A percentile compares a stretch with the other conserved stretches of the same genome.
Evolutionary conservation across 2,797 vertebrate species (phyloP).

Genomic region (Leuciscus waleckii): DNA sequence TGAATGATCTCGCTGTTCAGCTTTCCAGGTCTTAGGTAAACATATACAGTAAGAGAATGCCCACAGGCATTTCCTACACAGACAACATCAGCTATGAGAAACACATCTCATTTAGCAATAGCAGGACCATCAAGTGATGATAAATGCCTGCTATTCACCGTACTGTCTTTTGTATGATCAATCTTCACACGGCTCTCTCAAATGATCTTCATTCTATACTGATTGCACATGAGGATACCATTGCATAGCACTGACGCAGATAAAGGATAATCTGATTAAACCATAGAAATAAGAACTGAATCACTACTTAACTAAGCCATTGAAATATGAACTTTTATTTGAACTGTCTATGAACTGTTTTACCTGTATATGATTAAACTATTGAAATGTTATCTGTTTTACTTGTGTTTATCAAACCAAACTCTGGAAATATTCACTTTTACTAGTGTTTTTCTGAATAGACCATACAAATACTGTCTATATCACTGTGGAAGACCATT

Average conservation of each 20-base stretch:
- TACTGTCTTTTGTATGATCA: conserved; percentile 2
- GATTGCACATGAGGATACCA: neutral
- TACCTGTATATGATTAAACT: conserved; percentile 5
- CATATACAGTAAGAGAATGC: neutral
- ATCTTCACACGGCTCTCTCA: neutral
- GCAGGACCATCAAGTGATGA: neutral
- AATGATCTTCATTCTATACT: neutral
- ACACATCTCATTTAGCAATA: neutral
- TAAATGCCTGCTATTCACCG: neutral
- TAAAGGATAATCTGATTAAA: neutral
- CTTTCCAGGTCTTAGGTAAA: conserved; percentile 11
- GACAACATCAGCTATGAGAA: neutral
- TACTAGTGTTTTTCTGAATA: neutral
- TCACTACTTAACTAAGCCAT: neutral
- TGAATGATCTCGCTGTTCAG: conserved; percentile 9
- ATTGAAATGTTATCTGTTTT: neutral
- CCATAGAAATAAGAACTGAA: neutral
- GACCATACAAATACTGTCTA: neutral
- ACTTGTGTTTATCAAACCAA: neutral
- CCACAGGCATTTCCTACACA: neutral
- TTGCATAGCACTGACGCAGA: neutral
- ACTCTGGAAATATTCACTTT: neutral
- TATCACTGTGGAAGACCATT: neutral
- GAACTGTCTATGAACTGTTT: neutral
- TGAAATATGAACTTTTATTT: neutral